phyloP scores from a whole-genome alignment of 2,888 invertebrate genomes.

The Trypoxylon attenuatum region DNA sequence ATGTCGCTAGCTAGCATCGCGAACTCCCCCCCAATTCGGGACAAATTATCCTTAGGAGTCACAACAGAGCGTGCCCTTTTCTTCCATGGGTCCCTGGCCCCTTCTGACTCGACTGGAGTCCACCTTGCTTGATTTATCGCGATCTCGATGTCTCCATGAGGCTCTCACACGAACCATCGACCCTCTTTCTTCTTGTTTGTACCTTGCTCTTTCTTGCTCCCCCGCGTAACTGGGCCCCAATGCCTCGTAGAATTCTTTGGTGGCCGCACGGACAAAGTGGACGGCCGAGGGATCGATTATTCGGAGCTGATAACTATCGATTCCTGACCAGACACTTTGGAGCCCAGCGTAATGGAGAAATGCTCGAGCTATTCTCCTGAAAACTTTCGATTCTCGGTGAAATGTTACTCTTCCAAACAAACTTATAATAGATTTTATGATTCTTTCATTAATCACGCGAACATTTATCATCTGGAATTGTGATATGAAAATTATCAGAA shows the following conservation, averaged over 20 bases:
- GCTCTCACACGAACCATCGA: slow-evolving; percentile 36
- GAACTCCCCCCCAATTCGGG: slow-evolving; percentile 57
- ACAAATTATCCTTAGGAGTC: slow-evolving; percentile 66
- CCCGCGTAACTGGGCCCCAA: slow-evolving; percentile 35
- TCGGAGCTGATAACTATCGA: background rate
- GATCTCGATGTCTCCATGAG: slow-evolving; percentile 53
- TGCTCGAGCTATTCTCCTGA: no score
- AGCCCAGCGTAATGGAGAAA: no score
- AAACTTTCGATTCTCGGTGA: background rate
- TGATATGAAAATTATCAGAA: no score
- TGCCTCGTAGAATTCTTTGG: slow-evolving; percentile 40
- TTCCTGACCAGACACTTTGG: background rate
- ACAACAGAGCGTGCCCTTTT: slow-evolving; percentile 65
- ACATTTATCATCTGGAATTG: no score
- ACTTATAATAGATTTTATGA: no score
- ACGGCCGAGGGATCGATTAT: slow-evolving; percentile 38
- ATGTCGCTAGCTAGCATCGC: slow-evolving; percentile 47
- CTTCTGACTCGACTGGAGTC: slow-evolving; percentile 19
- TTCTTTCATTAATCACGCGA: no score
- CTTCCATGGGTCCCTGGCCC: slow-evolving; percentile 27
- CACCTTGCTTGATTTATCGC: slow-evolving; percentile 63
- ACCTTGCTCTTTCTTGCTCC: background rate
- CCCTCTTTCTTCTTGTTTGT: background rate
- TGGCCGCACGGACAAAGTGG: slow-evolving; percentile 46
- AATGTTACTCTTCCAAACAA: background rate